phyloP scores from a whole-genome alignment of 2,113 vertebrate species.

The Megaptera novaeangliae region DNA sequence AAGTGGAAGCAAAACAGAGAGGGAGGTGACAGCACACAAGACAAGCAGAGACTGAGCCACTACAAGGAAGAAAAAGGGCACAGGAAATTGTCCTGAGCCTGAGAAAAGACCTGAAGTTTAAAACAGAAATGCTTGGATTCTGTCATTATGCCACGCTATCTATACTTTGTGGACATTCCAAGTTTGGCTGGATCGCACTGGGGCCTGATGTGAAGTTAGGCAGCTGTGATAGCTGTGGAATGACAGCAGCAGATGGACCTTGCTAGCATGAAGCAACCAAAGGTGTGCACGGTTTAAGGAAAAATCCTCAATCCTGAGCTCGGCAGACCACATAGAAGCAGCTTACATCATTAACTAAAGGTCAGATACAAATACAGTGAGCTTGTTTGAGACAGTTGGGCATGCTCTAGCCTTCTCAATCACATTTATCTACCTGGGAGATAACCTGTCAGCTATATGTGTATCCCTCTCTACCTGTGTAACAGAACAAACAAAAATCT shows the following conservation, averaged over 20 bases:
- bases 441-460: not conserved
- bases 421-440: not conserved
- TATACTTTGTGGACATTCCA: not conserved
- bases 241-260: conserved; percentile 52
- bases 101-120: not conserved
- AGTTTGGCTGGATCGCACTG: not conserved
- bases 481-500: not conserved
- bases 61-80: not conserved
- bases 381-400: not conserved
- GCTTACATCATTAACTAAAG: conserved; percentile 52
- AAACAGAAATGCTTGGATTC: not conserved
- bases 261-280: conserved; percentile 38
- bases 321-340: conserved; percentile 31
- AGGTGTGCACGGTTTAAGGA: conserved; percentile 23
- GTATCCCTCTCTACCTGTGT: not conserved
- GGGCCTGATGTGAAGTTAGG: not conserved
- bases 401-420: not conserved
- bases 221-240: not conserved
- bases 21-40: not conserved
- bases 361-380: conserved; percentile 10
- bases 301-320: conserved; percentile 46
- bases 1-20: not conserved
- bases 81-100: too few species aligned
- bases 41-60: not conserved
- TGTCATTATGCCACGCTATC: not conserved